phyloP scores from a whole-genome alignment of 2,888 invertebrate genomes.

The Xestia c-nigrum region DNA sequence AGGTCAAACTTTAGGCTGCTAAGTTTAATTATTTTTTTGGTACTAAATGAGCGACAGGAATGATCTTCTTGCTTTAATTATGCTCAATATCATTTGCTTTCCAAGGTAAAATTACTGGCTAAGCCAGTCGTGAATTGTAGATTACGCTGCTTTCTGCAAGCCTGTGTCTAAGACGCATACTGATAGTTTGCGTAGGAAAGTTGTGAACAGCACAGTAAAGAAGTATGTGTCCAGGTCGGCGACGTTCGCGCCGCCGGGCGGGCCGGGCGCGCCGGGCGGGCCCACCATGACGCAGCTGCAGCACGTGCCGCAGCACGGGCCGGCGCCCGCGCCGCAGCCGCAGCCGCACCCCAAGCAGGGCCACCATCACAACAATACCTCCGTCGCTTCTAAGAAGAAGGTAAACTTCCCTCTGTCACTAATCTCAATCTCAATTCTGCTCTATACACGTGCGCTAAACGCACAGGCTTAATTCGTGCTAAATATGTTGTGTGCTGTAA shows the following conservation, averaged over 20 bases:
- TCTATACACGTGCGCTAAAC: neutral
- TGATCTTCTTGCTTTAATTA: neutral
- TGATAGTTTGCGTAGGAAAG: neutral
- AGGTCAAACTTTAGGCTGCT: neutral
- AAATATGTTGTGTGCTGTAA: neutral
- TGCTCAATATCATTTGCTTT: neutral
- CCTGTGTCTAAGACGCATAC: neutral
- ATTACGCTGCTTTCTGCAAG: neutral
- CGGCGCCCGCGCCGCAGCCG: slow-evolving; percentile 72
- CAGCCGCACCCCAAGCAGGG: slow-evolving; percentile 81
- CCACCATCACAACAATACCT: slow-evolving; percentile 77
- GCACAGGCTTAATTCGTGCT: neutral
- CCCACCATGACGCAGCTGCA: slow-evolving; percentile 45
- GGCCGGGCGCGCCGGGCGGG: slow-evolving; percentile 67
- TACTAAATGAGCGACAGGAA: neutral
- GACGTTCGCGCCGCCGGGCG: slow-evolving; percentile 79
- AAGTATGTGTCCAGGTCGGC: slow-evolving; percentile 69
- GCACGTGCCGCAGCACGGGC: slow-evolving; percentile 76
- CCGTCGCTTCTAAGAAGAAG: slow-evolving; percentile 84
- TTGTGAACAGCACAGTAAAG: neutral
- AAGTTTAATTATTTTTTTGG: neutral
- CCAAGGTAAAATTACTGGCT: neutral
- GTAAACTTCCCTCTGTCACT: slow-evolving; percentile 63
- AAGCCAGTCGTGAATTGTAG: neutral
- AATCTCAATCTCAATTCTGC: neutral